Evolutionary conservation across 2,888 invertebrate species (phyloP).

Genomic region (Drosophila emarginata): DNA sequence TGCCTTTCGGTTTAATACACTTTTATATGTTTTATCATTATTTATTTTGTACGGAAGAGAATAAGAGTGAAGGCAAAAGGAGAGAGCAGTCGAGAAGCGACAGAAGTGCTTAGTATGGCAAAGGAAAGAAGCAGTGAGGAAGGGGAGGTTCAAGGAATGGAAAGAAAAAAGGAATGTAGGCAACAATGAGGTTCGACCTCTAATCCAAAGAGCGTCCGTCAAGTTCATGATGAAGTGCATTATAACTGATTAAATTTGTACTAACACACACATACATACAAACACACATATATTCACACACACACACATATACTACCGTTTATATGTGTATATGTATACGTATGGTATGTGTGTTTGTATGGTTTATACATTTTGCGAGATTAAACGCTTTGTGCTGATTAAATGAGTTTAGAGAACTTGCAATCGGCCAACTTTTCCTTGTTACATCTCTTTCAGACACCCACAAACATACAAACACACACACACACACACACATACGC

Average conservation of each 20-base stretch:
- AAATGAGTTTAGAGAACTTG: conserved; percentile 64
- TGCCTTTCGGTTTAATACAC: conserved; percentile 28
- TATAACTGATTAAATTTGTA: conserved; percentile 58
- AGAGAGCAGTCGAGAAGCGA: background rate
- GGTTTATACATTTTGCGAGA: conserved; percentile 53
- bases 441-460: conserved; percentile 15
- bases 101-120: background rate
- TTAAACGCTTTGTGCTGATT: conserved; percentile 73
- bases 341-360: conserved; percentile 23
- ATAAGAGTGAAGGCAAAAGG: background rate
- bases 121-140: background rate
- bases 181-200: conserved; percentile 5
- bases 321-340: background rate
- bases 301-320: background rate
- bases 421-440: conserved; percentile 39
- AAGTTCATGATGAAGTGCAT: conserved; percentile 48
- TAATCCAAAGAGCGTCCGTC: conserved; percentile 20
- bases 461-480: conserved; percentile 8
- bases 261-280: conserved; percentile 3
- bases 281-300: conserved; percentile 29
- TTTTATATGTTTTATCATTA: conserved; percentile 32
- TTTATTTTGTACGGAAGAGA: conserved; percentile 19
- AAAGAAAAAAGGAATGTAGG: too few species aligned
- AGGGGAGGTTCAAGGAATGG: background rate
- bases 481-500: conserved; percentile 11